phyloP scores from a whole-genome alignment of 2,113 vertebrate genomes.

The Tragulus kanchil region DNA sequence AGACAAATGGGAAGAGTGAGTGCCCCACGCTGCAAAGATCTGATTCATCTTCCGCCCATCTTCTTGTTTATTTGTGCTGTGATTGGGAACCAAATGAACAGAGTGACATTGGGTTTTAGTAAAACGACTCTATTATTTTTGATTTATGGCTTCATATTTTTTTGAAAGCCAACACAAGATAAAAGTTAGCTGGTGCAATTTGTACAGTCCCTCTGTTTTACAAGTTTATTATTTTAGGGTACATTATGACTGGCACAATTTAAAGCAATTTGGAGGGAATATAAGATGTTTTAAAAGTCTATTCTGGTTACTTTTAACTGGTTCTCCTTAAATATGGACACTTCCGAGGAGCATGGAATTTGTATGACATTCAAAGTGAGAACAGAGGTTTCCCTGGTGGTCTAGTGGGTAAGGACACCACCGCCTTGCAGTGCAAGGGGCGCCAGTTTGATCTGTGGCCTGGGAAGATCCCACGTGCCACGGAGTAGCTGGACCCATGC shows the following conservation, averaged over 20 bases:
- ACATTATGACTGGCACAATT: constrained; percentile 74
- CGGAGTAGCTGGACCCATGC: too few species aligned
- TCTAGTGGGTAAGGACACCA: too few species aligned
- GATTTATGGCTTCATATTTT: constrained; percentile 81
- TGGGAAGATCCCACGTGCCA: too few species aligned
- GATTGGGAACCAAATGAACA: constrained; percentile 67
- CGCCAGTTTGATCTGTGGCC: too few species aligned
- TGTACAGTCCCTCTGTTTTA: constrained; percentile 77
- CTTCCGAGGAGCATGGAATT: constrained; percentile 24
- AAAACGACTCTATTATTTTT: constrained; percentile 73
- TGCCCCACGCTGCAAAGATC: constrained; percentile 48
- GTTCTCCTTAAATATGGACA: neutral
- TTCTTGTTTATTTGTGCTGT: constrained; percentile 70
- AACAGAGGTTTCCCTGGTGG: neutral
- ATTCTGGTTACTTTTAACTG: constrained; percentile 53
- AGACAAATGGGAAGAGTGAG: constrained; percentile 86
- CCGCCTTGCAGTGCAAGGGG: too few species aligned
- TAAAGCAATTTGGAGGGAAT: constrained; percentile 70
- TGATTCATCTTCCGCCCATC: constrained; percentile 49
- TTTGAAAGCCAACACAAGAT: constrained; percentile 80
- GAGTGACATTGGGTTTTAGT: constrained; percentile 76
- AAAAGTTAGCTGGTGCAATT: constrained; percentile 77
- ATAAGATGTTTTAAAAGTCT: constrained; percentile 68
- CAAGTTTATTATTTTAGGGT: constrained; percentile 75
- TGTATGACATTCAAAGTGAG: neutral